Base-by-base conservation (phyloP, 2,888 invertebrate genomes). In the Pristionchus arcanus region DNA sequence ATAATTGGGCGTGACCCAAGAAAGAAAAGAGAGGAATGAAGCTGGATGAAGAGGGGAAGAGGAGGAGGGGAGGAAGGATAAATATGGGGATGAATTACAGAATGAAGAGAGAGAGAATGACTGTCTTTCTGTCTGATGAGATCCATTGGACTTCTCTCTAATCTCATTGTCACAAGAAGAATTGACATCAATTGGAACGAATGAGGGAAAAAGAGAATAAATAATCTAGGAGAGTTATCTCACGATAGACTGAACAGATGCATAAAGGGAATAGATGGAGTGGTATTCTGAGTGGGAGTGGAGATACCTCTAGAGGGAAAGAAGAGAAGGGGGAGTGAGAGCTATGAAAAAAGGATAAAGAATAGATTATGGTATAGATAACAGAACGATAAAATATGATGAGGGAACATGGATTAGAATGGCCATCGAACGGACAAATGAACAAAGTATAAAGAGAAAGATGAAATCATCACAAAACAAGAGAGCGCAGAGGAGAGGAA, bases 1-100 rank as follows among this genome's bases (percentile, higher is more conserved):
- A 68, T 68, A 28, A 68, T 68, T 74, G 74, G 74, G 37, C 37
- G 74, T 74, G 74, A 74, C 74, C 74, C 74, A 16, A 68, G 68
- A 68, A 25, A 68, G 28, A 28, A 68, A 68, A 25, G 59, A 25
- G 59, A 59, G 59, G 59, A 59, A 59, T 59, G 59, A 59, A 59
- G 59, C 59, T 59, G 59, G 25, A 68, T 49, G 42, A 13, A 49
- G 28, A 74, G 37, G 74, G 37, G 37, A 9, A 49, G 42, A 49
- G n/a, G 37, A 74, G 19, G 37, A 74, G 19, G 37, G 37, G 74
- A 16, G 74, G 25, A 37, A 37, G 74, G 25, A 37, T 34, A 37
- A 34, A 37, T 34, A 74, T 74, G 74, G 19, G 74, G 37, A 74
- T 74, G 74, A 74, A 74, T 16, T 37, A 74, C 34, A 74, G 74